These are phyloP conservation scores for Perognathus longimembris DNA, from an alignment of 2,113 vertebrate species.

Conservation along the genomic window DNA sequence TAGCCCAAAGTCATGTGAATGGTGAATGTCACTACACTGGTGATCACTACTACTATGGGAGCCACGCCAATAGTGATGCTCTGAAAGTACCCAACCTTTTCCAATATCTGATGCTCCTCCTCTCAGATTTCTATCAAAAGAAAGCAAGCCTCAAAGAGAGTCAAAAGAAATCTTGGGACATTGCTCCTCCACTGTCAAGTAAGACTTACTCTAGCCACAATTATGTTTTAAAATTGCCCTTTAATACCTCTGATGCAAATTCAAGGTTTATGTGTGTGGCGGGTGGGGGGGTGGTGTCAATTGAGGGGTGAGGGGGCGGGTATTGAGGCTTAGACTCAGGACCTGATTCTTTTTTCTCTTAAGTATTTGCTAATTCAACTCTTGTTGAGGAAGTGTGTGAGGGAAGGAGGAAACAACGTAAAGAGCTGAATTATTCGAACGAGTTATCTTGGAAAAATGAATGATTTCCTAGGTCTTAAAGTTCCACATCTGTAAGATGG, in stretches of 20 bases:
- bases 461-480: not conserved
- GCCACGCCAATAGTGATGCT: slow-evolving; percentile 96
- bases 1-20: slow-evolving; percentile 95
- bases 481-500: not conserved
- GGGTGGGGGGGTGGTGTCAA: too few relatives aligned
- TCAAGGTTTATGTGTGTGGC: too few relatives aligned
- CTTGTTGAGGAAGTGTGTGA: too few relatives aligned
- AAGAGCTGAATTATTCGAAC: not conserved
- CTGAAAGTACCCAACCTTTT: slow-evolving; percentile 94
- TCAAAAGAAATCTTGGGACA: not conserved
- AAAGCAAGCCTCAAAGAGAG: slow-evolving; percentile 35
- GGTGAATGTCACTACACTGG: slow-evolving; percentile 95
- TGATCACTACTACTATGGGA: slow-evolving; percentile 95
- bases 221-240: not conserved
- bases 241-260: not conserved
- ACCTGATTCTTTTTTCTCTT: too few relatives aligned
- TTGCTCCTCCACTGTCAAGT: not conserved
- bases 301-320: too few relatives aligned
- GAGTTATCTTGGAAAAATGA: not conserved
- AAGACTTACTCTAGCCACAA: not conserved
- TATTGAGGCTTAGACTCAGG: too few relatives aligned
- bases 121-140: slow-evolving; percentile 90
- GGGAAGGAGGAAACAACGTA: too few relatives aligned
- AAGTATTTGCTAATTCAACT: too few relatives aligned
- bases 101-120: slow-evolving; percentile 91